Evolutionary conservation across 1,140 invertebrate genomes (phyloP).

Genomic region (Kradibia gibbosae): DNA sequence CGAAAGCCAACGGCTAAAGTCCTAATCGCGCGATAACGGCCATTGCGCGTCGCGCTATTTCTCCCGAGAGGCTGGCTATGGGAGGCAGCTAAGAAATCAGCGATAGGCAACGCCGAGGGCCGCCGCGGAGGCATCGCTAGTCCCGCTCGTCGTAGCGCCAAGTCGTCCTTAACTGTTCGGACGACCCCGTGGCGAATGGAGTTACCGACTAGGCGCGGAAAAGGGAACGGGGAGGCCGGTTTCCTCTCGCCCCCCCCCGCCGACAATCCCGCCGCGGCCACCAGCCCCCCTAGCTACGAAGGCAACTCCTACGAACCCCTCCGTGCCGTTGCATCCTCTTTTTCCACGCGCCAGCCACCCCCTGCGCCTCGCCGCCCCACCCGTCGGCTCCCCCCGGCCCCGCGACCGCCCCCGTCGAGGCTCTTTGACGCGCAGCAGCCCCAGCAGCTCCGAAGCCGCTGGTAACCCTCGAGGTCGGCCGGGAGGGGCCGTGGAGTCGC

Average conservation of each 20-base stretch:
- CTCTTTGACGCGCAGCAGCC: too few species aligned
- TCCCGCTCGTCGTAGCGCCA: background rate
- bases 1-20: background rate
- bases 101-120: background rate
- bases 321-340: background rate
- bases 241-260: too few species aligned
- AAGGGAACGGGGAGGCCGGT: too few species aligned
- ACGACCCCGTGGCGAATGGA: too few species aligned
- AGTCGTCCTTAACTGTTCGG: constrained; percentile 9
- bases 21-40: constrained; percentile 42
- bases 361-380: too few species aligned
- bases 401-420: too few species aligned
- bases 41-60: background rate
- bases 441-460: too few species aligned
- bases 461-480: constrained; percentile 12
- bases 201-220: too few species aligned
- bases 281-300: too few species aligned
- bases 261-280: too few species aligned
- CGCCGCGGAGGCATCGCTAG: background rate
- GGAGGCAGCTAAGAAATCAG: background rate
- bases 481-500: background rate
- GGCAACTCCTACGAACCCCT: too few species aligned
- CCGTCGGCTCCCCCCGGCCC: background rate
- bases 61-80: background rate
- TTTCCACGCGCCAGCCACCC: too few species aligned